Evolutionary conservation across 2,888 invertebrate genomes (phyloP), one percentile per base, ranked within the genome.

Genomic region (Ferrisia virgata): DNA sequence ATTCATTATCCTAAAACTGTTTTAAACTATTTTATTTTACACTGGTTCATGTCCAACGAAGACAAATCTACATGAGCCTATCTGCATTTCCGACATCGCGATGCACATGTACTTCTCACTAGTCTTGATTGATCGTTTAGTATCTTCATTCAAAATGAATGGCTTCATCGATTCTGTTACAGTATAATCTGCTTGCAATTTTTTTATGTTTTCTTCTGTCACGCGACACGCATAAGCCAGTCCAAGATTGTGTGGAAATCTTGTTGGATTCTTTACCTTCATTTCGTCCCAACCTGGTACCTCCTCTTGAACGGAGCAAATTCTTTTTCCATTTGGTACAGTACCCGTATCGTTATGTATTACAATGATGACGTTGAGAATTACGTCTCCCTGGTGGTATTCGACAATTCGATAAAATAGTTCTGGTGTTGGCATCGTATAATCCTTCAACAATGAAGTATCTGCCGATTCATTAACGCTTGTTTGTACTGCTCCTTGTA

Each of bases 381-480:
- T 47, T n/a, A n/a, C n/a, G 0, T n/a, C 6, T 43, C n/a, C 43
- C 15, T 47, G 3, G 4, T 2, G 36, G 47, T n/a, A n/a, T 47
- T 47, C 47, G 47, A 47, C 47, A 6, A 47, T 47, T n/a, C 47
- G 2, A n/a, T 47, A 47, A n/a, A 47, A 5, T 47, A 47, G 3
- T 47, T n/a, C 47, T 3, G 47, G 47, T 13, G 18, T 6, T n/a
- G 47, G 47, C 3, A n/a, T 47, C 6, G 47, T 15, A n/a, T n/a
- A 47, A 4, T 47, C 18, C 5, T 3, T 15, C 2, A 47, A n/a
- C 4, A n/a, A 5, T 47, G 2, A n/a, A n/a, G 3, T 47, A 3
- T n/a, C 47, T 1, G n/a, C 2, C 3, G 2, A 3, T 18, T 2
- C 5, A 0, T 0, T 6, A 0, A 3, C 3, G n/a, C 18, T n/a